Base-by-base conservation (phyloP, 2,113 vertebrate genomes). In the Poeciliopsis occidentalis region DNA sequence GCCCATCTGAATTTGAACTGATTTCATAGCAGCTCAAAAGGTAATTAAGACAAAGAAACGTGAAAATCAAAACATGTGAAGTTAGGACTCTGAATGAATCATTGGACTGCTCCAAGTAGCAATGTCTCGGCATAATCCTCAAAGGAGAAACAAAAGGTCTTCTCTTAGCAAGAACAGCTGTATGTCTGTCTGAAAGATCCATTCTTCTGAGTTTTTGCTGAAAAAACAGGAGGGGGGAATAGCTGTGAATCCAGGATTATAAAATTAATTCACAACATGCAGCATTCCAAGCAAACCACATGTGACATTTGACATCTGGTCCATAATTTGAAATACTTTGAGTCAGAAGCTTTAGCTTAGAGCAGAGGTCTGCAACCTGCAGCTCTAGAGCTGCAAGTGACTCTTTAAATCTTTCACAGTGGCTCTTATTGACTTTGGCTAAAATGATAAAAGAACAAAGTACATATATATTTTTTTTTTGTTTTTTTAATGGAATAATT, bases 291-390 rank as follows among this genome's bases (percentile, higher is more conserved):
- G 64, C 51, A 81, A 85, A 73, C 57, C 67, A 61, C 82, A 88
- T 69, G 26, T 67, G 81, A 65, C 68, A 75, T 60, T 60, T 80
- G 71, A 88, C 83, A 90, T 91, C 85, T 92, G 86, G 78, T 69
- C 80, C 37, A 37, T 68, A 41, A 82, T 87, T 37, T 73, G 67
- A 86, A 76, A 27, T 63, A 27, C 76, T 71, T 70, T 63, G 67
- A 79, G 73, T 73, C 60, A 68, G 65, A 70, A 73, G 61, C 80
- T 66, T 75, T 73, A 69, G 72, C 83, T 75, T 57, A 57, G 51
- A 24, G 22, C 4, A 57, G 51, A 24, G 51, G 51, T 57, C 51
- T 57, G 51, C 51, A 57, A 57, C 24, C 24, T 57, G 51, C 2
- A 57, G 22, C 51, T 54, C 5, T 6, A 19, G 47, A 2, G 22